Evolutionary conservation across 1,140 invertebrate species (phyloP), one percentile per base, ranked within the genome.

Genomic region (Temnothorax nylanderi): DNA sequence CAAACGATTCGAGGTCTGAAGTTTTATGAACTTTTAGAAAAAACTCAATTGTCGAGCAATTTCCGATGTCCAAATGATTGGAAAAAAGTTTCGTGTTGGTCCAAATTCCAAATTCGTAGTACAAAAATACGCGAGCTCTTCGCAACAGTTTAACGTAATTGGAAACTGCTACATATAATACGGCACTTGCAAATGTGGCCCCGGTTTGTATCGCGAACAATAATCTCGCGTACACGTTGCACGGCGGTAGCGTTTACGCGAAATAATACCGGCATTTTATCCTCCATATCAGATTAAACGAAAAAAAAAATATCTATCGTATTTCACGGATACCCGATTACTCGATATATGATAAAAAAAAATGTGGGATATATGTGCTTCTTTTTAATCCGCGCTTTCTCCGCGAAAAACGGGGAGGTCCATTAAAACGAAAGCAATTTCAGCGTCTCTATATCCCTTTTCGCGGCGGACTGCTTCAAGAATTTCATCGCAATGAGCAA

Each of bases 401-500:
- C n/a, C 32, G 41, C 44, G 51, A 47, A 34, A 26, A 49, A 41
- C 41, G n/a, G 65, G 26, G 21, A 71, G 41, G 7, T 74, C n/a
- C 44, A 47, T 82, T 74, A 74, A 84, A 74, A 74, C 54, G 41
- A 0, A 7, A 44, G 41, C 54, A 74, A 60, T 75, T 84, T 84
- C n/a, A 49, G 41, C 26, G 18, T 44, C 32, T 26, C n/a, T n/a
- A 2, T 21, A 34, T 44, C 37, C 16, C 21, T 37, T 34, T 47
- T n/a, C 67, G 18, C 13, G 80, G 11, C 2, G 10, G 4, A 3
- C 37, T 34, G 69, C 16, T 8, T 21, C 16, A 49, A 74, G 41
- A 58, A 72, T 84, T 84, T 21, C 54, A 60, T 84, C 54, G 64
- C 18, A 60, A 82, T 71, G 69, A 75, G 32, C 26, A 62, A 84